A percentile compares a stretch with the other conserved stretches of the same genome.
These are phyloP conservation scores for Sinocyclocheilus anshuiensis DNA, from an alignment of 2,113 vertebrate species.

Conservation along the genomic window DNA sequence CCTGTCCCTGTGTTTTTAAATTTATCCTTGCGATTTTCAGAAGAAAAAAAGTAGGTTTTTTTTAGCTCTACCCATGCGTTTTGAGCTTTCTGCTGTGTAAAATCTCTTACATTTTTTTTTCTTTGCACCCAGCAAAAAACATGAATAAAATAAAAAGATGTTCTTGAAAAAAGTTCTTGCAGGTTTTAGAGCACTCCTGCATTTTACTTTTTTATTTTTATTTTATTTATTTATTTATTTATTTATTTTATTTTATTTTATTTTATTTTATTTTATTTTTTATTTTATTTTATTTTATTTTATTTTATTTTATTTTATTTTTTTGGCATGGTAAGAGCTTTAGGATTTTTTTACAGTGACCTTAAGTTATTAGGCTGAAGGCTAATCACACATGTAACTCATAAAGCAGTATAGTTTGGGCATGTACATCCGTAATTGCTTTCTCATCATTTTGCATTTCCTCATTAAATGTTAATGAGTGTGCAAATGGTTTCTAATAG, in stretches of 20 bases:
- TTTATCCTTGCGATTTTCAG: neutral
- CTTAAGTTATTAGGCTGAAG: conserved; percentile 1
- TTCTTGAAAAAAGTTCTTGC: too few species aligned
- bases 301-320: too few species aligned
- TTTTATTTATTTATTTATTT: neutral
- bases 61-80: neutral
- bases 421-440: conserved; percentile 52
- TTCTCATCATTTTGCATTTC: conserved; percentile 38
- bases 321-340: neutral
- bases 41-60: neutral
- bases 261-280: too few species aligned
- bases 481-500: conserved; percentile 50
- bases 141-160: neutral
- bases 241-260: too few species aligned
- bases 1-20: conserved; percentile 6
- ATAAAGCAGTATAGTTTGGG: conserved; percentile 33
- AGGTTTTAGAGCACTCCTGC: neutral
- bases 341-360: neutral
- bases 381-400: conserved; percentile 40
- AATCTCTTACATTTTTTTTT: neutral
- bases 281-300: too few species aligned
- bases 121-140: neutral
- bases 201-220: neutral
- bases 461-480: conserved; percentile 50
- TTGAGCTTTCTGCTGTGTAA: neutral